A percentile compares a stretch with the other conserved stretches of the same genome.
phyloP scores from a whole-genome alignment of 2,888 invertebrate species.

The Thysanoteuthis rhombus region DNA sequence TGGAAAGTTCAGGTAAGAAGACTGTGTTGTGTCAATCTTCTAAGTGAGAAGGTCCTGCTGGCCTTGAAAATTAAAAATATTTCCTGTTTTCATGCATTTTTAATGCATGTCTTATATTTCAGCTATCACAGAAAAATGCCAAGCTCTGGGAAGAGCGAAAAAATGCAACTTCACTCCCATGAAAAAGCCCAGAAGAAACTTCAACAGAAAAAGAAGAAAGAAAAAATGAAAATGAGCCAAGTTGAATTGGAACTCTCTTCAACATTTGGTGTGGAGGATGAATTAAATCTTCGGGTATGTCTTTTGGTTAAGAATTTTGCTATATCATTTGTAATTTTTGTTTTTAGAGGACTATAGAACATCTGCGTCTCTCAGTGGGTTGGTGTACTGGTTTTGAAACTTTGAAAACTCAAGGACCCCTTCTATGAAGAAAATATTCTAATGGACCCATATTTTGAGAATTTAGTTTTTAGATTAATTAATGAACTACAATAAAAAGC shows the following conservation, averaged over 20 bases:
- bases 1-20: no score
- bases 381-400: no score
- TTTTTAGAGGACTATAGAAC: no score
- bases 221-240: conserved; percentile 45
- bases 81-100: not conserved
- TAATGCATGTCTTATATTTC: not conserved
- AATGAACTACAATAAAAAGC: no score
- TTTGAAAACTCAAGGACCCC: no score
- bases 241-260: conserved; percentile 34
- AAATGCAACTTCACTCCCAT: not conserved
- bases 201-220: conserved; percentile 52
- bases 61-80: no score
- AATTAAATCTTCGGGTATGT: conserved; percentile 58
- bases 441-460: no score
- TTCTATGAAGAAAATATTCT: no score
- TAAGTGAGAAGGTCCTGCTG: no score
- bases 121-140: not conserved
- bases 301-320: not conserved
- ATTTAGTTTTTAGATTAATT: no score
- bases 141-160: not conserved
- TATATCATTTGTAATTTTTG: not conserved
- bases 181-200: conserved; percentile 44
- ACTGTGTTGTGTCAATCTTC: no score
- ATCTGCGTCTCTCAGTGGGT: no score
- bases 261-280: conserved; percentile 59